phyloP scores from a whole-genome alignment of 2,888 invertebrate genomes.

The Netelia fuscicornis region DNA sequence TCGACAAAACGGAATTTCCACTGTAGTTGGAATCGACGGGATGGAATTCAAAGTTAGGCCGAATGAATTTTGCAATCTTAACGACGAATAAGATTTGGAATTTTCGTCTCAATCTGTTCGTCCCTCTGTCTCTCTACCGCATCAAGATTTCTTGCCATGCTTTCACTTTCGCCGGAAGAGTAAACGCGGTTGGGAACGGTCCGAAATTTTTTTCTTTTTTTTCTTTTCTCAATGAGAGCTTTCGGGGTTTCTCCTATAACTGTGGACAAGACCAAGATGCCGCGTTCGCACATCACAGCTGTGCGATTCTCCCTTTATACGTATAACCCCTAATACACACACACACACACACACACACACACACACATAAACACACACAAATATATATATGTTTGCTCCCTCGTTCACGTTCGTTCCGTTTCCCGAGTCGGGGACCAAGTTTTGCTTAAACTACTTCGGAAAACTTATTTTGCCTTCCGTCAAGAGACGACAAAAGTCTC shows the following conservation, averaged over 20 bases:
- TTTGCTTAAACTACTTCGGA: constrained; percentile 71
- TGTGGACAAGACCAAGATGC: constrained; percentile 44
- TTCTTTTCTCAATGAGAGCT: constrained; percentile 47
- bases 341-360: no score
- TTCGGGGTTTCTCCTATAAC: constrained; percentile 52
- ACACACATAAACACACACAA: background rate
- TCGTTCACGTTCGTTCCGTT: constrained; percentile 45
- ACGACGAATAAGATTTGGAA: background rate
- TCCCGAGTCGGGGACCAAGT: constrained; percentile 62
- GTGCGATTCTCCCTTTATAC: constrained; percentile 30
- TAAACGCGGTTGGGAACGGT: constrained; percentile 42
- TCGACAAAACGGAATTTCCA: background rate
- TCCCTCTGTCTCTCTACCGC: background rate
- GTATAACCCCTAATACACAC: background rate
- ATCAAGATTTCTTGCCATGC: background rate
- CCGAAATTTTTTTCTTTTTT: constrained; percentile 48
- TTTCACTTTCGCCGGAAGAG: constrained; percentile 46
- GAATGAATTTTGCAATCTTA: background rate
- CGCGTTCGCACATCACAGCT: constrained; percentile 51
- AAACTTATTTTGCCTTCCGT: constrained; percentile 64
- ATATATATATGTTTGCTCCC: constrained; percentile 17
- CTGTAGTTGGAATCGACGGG: background rate
- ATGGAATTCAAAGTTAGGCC: background rate
- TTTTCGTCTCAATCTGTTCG: background rate
- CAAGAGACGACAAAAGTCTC: constrained; percentile 54